Evolutionary conservation across 1,140 invertebrate species (phyloP), one percentile per base, ranked within the genome.

Genomic region (Trichonephila inaurata): DNA sequence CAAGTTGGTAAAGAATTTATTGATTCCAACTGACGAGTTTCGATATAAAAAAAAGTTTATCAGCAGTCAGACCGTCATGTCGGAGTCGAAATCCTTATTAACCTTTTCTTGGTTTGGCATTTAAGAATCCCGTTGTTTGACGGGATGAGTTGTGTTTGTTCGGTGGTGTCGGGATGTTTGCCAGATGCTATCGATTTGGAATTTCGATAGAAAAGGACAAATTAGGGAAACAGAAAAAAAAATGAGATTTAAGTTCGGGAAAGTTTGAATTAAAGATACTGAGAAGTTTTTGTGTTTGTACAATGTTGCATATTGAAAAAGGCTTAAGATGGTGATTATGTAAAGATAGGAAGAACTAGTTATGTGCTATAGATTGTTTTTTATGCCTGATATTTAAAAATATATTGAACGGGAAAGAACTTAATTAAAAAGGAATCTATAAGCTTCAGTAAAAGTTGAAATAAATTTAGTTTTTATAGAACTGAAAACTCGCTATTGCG

Each of bases 1-100:
- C 66, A 69, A 69, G 21, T 86, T 58, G 44, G 83, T n/a, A 69
- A 69, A 86, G n/a, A 24, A 58, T 86, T 86, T 86, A 86, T 86
- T 86, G 83, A 86, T 86, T 86, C 24, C 83, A 51, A 81, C 40
- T 40, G 81, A 86, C 51, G 83, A 61, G 18, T 28, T 58, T 2
- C 44, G 83, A 86, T 86, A 51, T 51, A n/a, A 60, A 24, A 58
- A 86, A 85, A 60, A 86, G 58, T 21, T 58, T 58, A 21, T 24
- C 58, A 7, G 16, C 83, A 86, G 40, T 60, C n/a, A 86, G 58
- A 86, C 44, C 60, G 83, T 86, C 83, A 86, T 86, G 83, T 86
- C 61, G 19, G 21, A 86, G 24, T 51, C 60, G 83, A 86, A 86
- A 19, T n/a, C 58, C 44, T 86, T 86, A 86, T 86, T 86, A 86